Conservation (phyloP, 2,797 vertebrate genomes). For the Sciurus vulgaris region DNA sequence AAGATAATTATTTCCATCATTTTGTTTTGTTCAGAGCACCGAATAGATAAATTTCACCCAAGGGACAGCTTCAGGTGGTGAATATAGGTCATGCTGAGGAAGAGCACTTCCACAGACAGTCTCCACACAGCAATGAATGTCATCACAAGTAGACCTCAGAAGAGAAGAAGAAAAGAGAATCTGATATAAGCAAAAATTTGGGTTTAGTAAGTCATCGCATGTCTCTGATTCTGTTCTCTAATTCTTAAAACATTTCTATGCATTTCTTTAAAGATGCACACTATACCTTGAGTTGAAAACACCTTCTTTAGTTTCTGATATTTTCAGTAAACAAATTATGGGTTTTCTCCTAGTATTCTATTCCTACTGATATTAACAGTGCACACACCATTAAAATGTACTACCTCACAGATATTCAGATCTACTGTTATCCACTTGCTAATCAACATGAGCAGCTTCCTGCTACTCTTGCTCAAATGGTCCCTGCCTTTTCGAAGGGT, state of each 20-base stretch:
- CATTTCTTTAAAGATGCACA: not conserved
- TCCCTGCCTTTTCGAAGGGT: not conserved
- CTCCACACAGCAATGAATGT: not conserved
- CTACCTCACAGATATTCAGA: too few species aligned
- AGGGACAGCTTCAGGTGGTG: not conserved
- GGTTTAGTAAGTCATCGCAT: not conserved
- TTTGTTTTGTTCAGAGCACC: not conserved
- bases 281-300: not conserved
- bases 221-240: not conserved
- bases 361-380: not conserved
- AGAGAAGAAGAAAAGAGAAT: not conserved
- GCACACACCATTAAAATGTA: accelerated
- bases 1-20: not conserved
- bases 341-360: not conserved
- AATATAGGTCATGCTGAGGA: not conserved
- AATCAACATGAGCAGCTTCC: not conserved
- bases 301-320: not conserved
- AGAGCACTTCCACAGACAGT: not conserved
- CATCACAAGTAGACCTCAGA: not conserved
- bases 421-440: not conserved
- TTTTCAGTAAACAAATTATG: not conserved
- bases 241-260: not conserved
- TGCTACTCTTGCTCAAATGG: not conserved
- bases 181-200: not conserved
- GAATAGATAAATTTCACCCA: not conserved